Evolutionary conservation across 2,797 vertebrate species (phyloP).

Genomic region (Pygocentrus nattereri): DNA sequence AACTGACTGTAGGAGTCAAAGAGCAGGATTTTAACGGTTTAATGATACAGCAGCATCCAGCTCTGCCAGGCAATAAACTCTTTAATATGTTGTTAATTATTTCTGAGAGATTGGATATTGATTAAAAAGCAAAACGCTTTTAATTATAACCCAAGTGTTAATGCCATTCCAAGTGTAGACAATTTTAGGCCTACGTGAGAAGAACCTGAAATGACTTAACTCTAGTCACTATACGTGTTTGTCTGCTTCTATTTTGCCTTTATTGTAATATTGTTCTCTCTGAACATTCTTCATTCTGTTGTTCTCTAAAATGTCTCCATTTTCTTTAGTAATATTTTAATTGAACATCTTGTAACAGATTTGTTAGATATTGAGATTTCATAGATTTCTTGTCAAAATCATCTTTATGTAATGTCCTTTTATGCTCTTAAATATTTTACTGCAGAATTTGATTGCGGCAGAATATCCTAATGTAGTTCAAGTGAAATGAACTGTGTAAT

Average conservation of each 20-base stretch:
- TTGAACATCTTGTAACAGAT: background rate
- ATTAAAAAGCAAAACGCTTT: slow-evolving; percentile 81
- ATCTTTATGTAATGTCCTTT: no score
- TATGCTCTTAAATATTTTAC: no score
- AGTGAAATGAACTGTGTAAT: no score
- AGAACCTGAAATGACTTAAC: slow-evolving; percentile 61
- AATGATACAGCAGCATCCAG: slow-evolving; percentile 76
- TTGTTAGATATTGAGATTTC: background rate
- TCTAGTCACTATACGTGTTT: slow-evolving; percentile 40
- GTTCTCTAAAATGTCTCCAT: background rate
- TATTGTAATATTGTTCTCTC: slow-evolving; percentile 32
- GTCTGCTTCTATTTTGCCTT: slow-evolving; percentile 2
- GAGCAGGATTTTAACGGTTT: slow-evolving; percentile 76
- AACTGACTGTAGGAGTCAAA: slow-evolving; percentile 74
- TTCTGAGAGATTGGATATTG: slow-evolving; percentile 83
- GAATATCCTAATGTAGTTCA: no score
- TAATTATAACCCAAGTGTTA: slow-evolving; percentile 77
- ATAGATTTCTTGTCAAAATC: no score
- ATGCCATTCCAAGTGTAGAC: slow-evolving; percentile 70
- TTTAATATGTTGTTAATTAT: slow-evolving; percentile 85
- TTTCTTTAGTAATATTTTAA: background rate
- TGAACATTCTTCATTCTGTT: slow-evolving; percentile 5
- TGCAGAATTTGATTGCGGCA: no score
- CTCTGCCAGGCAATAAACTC: slow-evolving; percentile 77
- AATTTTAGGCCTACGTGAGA: slow-evolving; percentile 66